These are phyloP conservation scores for Condylostylus longicornis DNA, from an alignment of 1,140 invertebrate genomes.

Conservation along the genomic window DNA sequence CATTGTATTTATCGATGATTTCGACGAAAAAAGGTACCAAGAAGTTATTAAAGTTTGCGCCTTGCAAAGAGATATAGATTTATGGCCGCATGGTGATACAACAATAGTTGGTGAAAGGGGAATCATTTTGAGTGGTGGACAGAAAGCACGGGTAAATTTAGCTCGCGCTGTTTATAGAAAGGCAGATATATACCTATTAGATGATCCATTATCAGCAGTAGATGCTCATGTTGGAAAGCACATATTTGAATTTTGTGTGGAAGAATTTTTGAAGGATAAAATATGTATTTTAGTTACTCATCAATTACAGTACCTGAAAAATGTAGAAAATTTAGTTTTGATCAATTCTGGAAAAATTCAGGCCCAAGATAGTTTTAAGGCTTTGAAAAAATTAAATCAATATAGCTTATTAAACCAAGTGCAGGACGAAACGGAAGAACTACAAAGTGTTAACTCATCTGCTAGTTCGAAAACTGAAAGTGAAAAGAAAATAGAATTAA, in stretches of 20 bases:
- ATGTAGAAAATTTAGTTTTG: conserved; percentile 53
- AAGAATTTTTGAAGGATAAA: conserved; percentile 53
- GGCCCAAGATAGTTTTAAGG: conserved; percentile 27
- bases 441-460: conserved; percentile 14
- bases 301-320: conserved; percentile 69
- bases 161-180: conserved; percentile 37
- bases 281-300: conserved; percentile 71
- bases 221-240: conserved; percentile 66
- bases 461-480: too few species aligned
- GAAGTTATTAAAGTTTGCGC: conserved; percentile 43
- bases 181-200: conserved; percentile 55
- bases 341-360: conserved; percentile 38
- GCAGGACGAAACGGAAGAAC: conserved; percentile 25
- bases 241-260: conserved; percentile 53
- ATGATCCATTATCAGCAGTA: conserved; percentile 70
- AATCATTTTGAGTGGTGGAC: conserved; percentile 55
- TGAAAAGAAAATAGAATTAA: conserved; percentile 17
- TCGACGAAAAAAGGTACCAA: conserved; percentile 42
- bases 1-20: conserved; percentile 61
- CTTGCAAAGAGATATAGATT: conserved; percentile 41
- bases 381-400: conserved; percentile 25
- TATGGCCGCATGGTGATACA: conserved; percentile 46
- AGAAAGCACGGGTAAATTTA: conserved; percentile 60
- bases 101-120: conserved; percentile 74
- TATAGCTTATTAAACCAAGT: conserved; percentile 34